Evolutionary conservation across 2,888 invertebrate genomes (phyloP).

Genomic region (Biston betularia): DNA sequence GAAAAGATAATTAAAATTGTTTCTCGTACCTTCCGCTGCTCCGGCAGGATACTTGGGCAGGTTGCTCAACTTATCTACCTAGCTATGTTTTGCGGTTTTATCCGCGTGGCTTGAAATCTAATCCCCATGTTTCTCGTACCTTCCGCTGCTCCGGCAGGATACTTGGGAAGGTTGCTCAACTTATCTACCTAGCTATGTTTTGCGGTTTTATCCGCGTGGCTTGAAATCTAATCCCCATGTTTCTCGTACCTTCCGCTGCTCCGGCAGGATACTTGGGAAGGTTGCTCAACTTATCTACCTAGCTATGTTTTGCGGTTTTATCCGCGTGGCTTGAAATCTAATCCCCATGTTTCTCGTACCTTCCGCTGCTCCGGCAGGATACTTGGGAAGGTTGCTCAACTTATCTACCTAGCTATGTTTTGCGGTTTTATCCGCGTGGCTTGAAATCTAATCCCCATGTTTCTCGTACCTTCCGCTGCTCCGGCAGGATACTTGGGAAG

Average conservation of each 20-base stretch:
- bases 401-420: not conserved
- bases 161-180: not conserved
- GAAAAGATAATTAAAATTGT: slow-evolving; percentile 32
- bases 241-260: slow-evolving; percentile 3
- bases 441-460: no score
- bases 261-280: not conserved
- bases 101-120: no score
- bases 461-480: not conserved
- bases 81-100: no score
- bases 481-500: not conserved
- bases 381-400: not conserved
- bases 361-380: not conserved
- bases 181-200: not conserved
- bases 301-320: no score
- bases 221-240: not conserved
- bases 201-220: no score
- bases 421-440: no score
- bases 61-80: not conserved
- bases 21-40: slow-evolving; percentile 3
- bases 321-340: no score
- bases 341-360: slow-evolving; percentile 10
- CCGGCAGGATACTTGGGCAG: not conserved
- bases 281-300: not conserved
- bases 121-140: slow-evolving; percentile 10
- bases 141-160: not conserved